Conservation (phyloP, 2,888 invertebrate genomes). For the Euspilapteryx auroguttella region DNA sequence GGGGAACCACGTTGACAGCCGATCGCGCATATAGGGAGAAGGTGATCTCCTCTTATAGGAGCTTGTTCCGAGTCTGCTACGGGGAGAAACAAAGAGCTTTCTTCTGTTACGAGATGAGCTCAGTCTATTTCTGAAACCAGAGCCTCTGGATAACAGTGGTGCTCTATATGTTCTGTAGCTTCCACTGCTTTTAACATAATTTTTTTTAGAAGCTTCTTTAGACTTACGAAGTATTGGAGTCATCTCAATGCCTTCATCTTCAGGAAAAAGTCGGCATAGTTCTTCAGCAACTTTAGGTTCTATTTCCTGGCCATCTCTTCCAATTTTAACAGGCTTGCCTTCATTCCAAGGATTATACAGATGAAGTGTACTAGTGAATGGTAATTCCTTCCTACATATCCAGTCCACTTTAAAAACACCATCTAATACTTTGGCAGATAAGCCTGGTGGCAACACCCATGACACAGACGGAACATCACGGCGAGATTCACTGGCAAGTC, state of each 20-base stretch:
- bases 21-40: constrained; percentile 62
- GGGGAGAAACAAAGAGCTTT: constrained; percentile 66
- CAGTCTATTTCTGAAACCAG: constrained; percentile 40
- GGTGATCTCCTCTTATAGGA: constrained; percentile 60
- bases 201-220: constrained; percentile 77
- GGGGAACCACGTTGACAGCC: constrained; percentile 66
- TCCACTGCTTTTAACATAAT: constrained; percentile 53
- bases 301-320: constrained; percentile 98
- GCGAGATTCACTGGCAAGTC: constrained; percentile 85
- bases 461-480: constrained; percentile 88
- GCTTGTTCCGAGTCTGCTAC: constrained; percentile 61
- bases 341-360: constrained; percentile 98
- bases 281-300: constrained; percentile 95
- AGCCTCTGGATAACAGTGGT: constrained; percentile 39
- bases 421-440: constrained; percentile 89
- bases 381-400: constrained; percentile 93
- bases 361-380: constrained; percentile 90
- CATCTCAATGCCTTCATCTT: constrained; percentile 90
- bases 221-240: constrained; percentile 84
- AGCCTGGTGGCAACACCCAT: constrained; percentile 93
- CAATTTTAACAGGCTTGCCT: constrained; percentile 97
- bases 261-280: constrained; percentile 89
- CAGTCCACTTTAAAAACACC: constrained; percentile 97
- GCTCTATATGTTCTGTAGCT: constrained; percentile 49
- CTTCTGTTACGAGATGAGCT: constrained; percentile 54